Evolutionary conservation across 1,140 invertebrate species (phyloP).

Genomic region (Hormaphis cornu): DNA sequence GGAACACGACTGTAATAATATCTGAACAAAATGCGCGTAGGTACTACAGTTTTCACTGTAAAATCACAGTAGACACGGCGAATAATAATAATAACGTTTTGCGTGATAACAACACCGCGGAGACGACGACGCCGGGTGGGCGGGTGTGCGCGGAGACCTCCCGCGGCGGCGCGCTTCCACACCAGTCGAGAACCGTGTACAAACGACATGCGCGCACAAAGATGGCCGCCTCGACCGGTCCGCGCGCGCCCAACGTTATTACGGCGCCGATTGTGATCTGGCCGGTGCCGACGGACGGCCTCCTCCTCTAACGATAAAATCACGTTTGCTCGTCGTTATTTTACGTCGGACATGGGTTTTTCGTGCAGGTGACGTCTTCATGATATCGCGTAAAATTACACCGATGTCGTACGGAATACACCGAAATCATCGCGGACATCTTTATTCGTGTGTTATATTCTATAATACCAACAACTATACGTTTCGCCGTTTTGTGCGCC

Average conservation of each 20-base stretch:
- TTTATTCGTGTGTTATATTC: neutral
- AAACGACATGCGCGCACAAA: conserved; percentile 8
- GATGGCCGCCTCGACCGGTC: conserved; percentile 8
- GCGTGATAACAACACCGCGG: too few species aligned
- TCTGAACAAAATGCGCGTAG: too few species aligned
- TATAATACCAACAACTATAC: neutral
- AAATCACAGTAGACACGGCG: too few species aligned
- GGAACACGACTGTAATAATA: too few species aligned
- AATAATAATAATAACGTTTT: too few species aligned
- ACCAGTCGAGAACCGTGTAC: conserved; percentile 19
- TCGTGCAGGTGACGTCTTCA: neutral
- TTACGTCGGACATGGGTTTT: too few species aligned
- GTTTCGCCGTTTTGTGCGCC: neutral
- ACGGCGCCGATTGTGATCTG: conserved; percentile 1
- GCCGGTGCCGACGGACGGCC: too few species aligned
- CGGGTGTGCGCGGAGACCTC: neutral
- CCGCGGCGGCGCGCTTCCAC: neutral
- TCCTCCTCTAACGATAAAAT: neutral
- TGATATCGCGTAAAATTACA: neutral
- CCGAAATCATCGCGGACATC: neutral
- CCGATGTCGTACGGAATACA: too few species aligned
- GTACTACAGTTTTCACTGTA: too few species aligned
- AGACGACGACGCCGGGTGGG: too few species aligned
- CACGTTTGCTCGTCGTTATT: neutral
- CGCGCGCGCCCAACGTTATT: neutral